Evolutionary conservation across 2,113 vertebrate species (phyloP), one percentile per base, ranked within the genome.

Genomic region (Microtus montanus): DNA sequence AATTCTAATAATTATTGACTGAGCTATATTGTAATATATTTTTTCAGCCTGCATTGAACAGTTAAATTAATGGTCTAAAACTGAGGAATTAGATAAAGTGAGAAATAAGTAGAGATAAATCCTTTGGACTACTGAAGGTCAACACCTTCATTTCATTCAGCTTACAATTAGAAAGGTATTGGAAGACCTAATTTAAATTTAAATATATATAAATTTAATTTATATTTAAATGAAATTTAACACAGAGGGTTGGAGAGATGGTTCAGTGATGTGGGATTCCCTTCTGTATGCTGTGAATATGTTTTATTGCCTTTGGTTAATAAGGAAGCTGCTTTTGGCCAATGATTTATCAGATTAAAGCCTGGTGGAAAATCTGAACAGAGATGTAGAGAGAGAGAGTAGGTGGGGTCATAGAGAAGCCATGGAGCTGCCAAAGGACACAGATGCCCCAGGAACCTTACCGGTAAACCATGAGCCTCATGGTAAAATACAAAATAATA

Each of bases 81-180:
- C 2, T n/a, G 35, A 90, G 30, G 7, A 33, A 8, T 49, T 20
- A 70, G 78, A 44, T 84, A 35, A 73, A 15, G 22, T 79, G n/a
- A 61, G 70, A 19, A 96, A 58, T 47, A 87, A 82, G 61, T 68
- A 74, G 24, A 92, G 94, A 93, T 83, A 7, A 49, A 7, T 89
- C 4, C 63, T 63, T 88, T 22, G 80, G 30, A 12, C 9, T 41
- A 64, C 4, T 89, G 28, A 88, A 88, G 20, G 11, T 63, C 38
- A 63, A 61, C 28, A 49, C 89, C 86, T 12, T 41, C n/a, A 85
- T 89, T 94, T 90, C 41, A 71, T 91, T 78, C 13, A 58, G 3
- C n/a, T 83, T 87, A 7, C 30, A 90, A n/a, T 78, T 89, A 91
- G 54, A 91, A 95, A 54, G 20, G 2, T 2, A 22, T 9, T 88